Conservation (phyloP, 2,113 vertebrate species). For the Hemichromis elongatus region DNA sequence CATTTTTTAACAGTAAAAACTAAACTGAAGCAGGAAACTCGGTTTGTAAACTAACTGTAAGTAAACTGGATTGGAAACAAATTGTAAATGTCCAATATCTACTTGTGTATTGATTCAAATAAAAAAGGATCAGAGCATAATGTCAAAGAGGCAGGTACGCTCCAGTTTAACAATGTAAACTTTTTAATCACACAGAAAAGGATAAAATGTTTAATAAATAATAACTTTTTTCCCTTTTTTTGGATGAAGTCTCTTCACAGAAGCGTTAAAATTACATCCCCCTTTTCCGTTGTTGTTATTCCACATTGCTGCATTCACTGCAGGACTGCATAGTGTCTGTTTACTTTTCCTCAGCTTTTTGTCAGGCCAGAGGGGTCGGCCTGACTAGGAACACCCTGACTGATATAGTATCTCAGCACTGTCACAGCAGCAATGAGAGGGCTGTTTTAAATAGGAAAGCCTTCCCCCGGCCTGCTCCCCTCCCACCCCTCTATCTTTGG, state of each 20-base stretch:
- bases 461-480: neutral
- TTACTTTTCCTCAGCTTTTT: constrained; percentile 27
- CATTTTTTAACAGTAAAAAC: neutral
- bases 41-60: neutral
- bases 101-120: neutral
- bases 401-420: constrained; percentile 40
- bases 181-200: neutral
- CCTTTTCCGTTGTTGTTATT: neutral
- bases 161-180: neutral
- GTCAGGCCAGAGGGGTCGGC: neutral
- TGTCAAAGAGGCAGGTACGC: neutral
- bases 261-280: neutral
- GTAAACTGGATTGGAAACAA: neutral
- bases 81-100: neutral
- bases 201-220: neutral
- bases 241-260: neutral
- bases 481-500: constrained; percentile 60
- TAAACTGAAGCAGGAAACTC: neutral
- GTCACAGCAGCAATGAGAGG: constrained; percentile 35
- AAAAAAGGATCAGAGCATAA: neutral
- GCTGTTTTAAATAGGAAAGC: constrained; percentile 69
- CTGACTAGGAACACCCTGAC: constrained; percentile 28
- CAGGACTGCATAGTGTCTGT: neutral
- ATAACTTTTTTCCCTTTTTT: neutral
- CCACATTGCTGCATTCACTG: neutral